Evolutionary conservation across 2,113 vertebrate species (phyloP), one percentile per base, ranked within the genome.

Genomic region (Pluvianellus socialis): DNA sequence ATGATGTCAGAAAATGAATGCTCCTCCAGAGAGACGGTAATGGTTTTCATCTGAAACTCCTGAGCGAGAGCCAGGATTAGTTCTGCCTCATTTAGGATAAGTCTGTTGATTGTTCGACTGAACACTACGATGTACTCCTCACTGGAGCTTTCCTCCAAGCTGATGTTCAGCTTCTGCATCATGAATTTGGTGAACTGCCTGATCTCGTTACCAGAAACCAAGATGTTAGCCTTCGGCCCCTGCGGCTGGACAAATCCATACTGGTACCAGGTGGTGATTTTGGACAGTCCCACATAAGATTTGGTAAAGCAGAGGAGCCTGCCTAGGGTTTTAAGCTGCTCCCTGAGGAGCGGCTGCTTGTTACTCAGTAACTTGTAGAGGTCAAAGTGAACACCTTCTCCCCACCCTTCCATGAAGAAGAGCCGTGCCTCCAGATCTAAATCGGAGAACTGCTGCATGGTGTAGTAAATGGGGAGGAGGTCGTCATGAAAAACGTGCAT

Each of bases 401-500:
- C 94, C 99, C 99, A 99, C 40, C 99, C 99, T 97, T 99, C 99
- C 99, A 99, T 99, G 97, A 99, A 99, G 93, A 99, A 99, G 21
- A 99, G 98, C 7, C 99, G 98, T 6, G 99, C 98, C 65, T 99
- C 98, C 12, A 94, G 97, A 26, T 99, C 98, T 77, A 99, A 96
- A 96, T 99, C 99, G 0, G 98, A 98, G 95, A 99, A 99, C 98
- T 99, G 99, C 63, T 98, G 98, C 99, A 99, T 99, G 42, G 99
- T 99, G 87, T 99, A 99, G 96, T 98, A 99, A 79, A 99, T 98
- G 2, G 99, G 99, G 59, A 99, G 98, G 33, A 99, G 98, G 96
- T 99, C 99, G 0, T 99, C 99, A 1, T 99, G 99, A 96, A 99
- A 99, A 55, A 99, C 98, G 0, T 99, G 99, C 99, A 99, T 99